phyloP scores from a whole-genome alignment of 2,888 invertebrate species.

The Caenorhabditis macrosperma region DNA sequence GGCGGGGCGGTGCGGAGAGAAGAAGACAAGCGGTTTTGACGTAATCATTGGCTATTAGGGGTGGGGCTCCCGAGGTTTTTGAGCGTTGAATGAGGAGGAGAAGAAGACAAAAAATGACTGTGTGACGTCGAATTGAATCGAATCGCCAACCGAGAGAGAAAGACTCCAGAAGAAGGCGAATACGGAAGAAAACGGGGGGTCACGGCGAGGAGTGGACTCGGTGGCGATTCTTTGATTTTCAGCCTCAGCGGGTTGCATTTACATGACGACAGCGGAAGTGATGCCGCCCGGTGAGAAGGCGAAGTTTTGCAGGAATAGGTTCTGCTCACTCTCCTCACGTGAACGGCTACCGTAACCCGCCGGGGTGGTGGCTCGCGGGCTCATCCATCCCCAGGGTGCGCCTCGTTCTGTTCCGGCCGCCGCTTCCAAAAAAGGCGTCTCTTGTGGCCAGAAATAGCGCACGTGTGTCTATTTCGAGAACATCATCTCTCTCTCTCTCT shows the following conservation, averaged over 20 bases:
- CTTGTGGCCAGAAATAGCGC: slow-evolving; percentile 34
- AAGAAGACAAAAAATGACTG: slow-evolving; percentile 47
- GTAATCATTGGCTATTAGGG: slow-evolving; percentile 59
- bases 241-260: slow-evolving; percentile 39
- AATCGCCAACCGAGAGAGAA: too few relatives aligned
- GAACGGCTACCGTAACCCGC: neutral
- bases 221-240: slow-evolving; percentile 36
- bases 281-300: slow-evolving; percentile 1
- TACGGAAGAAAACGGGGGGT: slow-evolving; percentile 2
- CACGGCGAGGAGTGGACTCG: neutral
- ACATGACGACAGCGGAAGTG: slow-evolving; percentile 52
- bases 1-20: slow-evolving; percentile 12
- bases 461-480: slow-evolving; percentile 51
- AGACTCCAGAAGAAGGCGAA: slow-evolving; percentile 4
- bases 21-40: slow-evolving; percentile 51
- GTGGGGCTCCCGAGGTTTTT: slow-evolving; percentile 37
- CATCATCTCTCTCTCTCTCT: slow-evolving; percentile 21
- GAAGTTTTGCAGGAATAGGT: neutral
- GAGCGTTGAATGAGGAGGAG: slow-evolving; percentile 37
- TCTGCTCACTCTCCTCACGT: neutral
- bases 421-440: neutral
- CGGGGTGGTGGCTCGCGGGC: neutral
- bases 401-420: neutral
- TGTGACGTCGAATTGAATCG: slow-evolving; percentile 14
- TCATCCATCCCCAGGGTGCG: neutral